These are phyloP conservation scores for Cirrhinus molitorella DNA, from an alignment of 2,797 vertebrate species.

Conservation along the genomic window DNA sequence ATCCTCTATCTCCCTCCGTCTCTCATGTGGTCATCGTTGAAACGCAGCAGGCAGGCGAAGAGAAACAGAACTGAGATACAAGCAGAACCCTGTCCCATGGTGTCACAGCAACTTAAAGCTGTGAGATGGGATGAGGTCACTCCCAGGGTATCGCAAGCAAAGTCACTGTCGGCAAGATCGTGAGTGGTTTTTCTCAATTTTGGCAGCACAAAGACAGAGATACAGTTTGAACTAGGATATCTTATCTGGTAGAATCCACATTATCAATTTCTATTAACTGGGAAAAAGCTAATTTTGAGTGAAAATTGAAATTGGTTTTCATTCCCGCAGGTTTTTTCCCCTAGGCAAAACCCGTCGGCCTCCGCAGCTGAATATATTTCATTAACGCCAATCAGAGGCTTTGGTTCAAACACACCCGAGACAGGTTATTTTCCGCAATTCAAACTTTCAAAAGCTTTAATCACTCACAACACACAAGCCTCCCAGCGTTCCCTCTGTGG, in stretches of 20 bases:
- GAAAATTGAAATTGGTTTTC: slow-evolving; percentile 6
- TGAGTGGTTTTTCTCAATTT: slow-evolving; percentile 17
- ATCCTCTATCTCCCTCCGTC: slow-evolving; percentile 35
- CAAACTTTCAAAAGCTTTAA: slow-evolving; percentile 27
- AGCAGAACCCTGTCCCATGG: slow-evolving; percentile 21
- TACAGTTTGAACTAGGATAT: not conserved
- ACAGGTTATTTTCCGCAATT: slow-evolving; percentile 19
- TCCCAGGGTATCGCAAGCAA: slow-evolving; percentile 10
- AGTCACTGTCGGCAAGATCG: not conserved
- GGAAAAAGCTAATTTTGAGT: not conserved
- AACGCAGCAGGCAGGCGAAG: slow-evolving; percentile 31
- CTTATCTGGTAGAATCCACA: not conserved
- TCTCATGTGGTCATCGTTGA: slow-evolving; percentile 53
- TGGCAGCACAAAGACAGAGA: slow-evolving; percentile 4
- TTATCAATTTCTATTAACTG: slow-evolving; percentile 24
- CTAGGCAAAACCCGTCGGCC: not conserved
- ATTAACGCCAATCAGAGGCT: slow-evolving; percentile 18
- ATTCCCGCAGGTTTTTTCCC: not conserved
- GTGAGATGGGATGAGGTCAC: slow-evolving; percentile 49
- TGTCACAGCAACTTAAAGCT: slow-evolving; percentile 38
- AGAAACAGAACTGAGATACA: slow-evolving; percentile 18
- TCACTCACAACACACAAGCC: slow-evolving; percentile 5
- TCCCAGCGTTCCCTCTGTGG: slow-evolving; percentile 27
- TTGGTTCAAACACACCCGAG: slow-evolving; percentile 20
- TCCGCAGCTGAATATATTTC: not conserved